These are phyloP conservation scores for Charadrius vociferus DNA, from an alignment of 2,113 vertebrate genomes.

Conservation along the genomic window DNA sequence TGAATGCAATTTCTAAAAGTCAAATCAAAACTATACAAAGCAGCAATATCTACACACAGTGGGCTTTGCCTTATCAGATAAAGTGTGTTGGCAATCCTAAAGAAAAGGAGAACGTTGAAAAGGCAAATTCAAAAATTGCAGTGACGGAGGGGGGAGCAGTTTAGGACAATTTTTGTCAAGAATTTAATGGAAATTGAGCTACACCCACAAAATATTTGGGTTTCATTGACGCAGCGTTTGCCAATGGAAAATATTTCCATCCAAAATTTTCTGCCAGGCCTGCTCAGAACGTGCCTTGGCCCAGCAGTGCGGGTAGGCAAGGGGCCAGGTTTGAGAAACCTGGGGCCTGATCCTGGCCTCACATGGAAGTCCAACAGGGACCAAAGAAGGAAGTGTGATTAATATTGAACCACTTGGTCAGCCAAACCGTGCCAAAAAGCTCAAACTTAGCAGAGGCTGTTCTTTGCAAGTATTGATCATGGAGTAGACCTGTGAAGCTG, in stretches of 20 bases:
- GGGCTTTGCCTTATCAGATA: neutral
- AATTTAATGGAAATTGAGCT: neutral
- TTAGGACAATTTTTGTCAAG: neutral
- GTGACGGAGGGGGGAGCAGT: rapidly evolving
- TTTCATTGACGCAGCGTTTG: rapidly evolving
- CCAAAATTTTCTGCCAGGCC: neutral
- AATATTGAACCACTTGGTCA: neutral
- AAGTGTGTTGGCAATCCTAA: rapidly evolving
- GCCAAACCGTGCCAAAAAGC: neutral
- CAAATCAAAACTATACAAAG: no score
- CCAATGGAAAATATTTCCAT: neutral
- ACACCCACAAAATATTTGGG: neutral
- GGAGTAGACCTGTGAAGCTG: neutral
- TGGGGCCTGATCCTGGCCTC: neutral
- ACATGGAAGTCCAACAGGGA: neutral
- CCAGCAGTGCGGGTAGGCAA: rapidly evolving
- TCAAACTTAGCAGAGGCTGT: neutral
- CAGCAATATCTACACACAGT: rapidly evolving
- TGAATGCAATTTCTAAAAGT: neutral
- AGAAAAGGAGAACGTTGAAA: neutral
- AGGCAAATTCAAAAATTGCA: neutral
- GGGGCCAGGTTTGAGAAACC: neutral
- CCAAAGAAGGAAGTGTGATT: neutral
- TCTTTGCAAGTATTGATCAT: rapidly evolving
- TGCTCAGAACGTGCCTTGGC: neutral